Evolutionary conservation across 1,140 invertebrate species (phyloP), one percentile per base, ranked within the genome.

Genomic region (Meloidogyne floridensis): DNA sequence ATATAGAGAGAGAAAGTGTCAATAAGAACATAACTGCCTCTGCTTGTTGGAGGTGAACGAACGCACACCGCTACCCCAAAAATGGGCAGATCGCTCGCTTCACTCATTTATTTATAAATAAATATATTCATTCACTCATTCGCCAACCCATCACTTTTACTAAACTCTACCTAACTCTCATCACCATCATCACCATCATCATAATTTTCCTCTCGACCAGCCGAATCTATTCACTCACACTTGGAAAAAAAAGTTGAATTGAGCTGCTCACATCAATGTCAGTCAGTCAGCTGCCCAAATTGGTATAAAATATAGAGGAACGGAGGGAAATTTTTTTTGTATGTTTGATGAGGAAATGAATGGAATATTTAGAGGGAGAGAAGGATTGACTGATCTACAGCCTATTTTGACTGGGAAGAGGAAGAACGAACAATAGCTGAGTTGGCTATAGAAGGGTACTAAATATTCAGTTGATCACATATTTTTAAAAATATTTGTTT

Each of bases 271-370:
- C 59, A 65, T 65, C 59, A 65, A 5, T n/a, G 15, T 65, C 59
- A 65, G 13, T 59, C 56, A 59, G 53, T 65, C 59, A 65, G 59
- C 59, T 65, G 59, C 59, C 59, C 59, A 65, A 65, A 65, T 65
- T 65, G 59, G 59, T 13, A 5, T 15, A 59, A 15, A 59, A 59
- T 15, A 15, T 13, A 59, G 59, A 18, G 15, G 10, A 65, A 11
- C 10, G 59, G n/a, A 65, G 5, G n/a, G 6, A n/a, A 13, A 6
- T n/a, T 5, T 11, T n/a, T n/a, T 65, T 65, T 65, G 15, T 65
- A n/a, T n/a, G 15, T 65, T 65, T 65, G 59, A 65, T 65, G 59
- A 65, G 59, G n/a, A 6, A 54, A 47, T 47, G 47, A 47, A 47
- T 47, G 32, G 47, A 47, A 47, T 47, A 47, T 2, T 32, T 32